Conservation (phyloP, 2,113 vertebrate genomes). For the Tragulus kanchil region DNA sequence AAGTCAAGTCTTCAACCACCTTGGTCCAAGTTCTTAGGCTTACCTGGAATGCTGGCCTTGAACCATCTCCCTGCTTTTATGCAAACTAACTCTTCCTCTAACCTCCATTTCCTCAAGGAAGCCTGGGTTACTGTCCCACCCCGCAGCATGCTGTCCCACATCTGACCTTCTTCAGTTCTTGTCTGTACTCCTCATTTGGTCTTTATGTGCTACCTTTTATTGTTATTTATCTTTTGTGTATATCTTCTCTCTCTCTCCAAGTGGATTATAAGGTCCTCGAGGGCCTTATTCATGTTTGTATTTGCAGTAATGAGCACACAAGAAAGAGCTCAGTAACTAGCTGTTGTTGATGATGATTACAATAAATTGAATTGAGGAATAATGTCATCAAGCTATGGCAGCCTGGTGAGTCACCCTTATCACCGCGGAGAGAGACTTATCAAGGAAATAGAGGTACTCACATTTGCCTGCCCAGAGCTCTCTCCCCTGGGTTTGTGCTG, state of each 20-base stretch:
- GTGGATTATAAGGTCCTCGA: constrained; percentile 60
- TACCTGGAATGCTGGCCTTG: neutral
- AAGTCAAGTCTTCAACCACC: neutral
- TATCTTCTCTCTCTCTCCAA: constrained; percentile 59
- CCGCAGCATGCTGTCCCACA: neutral
- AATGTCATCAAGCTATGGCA: constrained; percentile 63
- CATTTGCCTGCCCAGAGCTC: constrained; percentile 29
- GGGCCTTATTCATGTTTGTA: constrained; percentile 53
- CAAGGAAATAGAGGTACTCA: constrained; percentile 51
- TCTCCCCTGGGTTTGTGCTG: constrained; percentile 19
- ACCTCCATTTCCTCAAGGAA: neutral
- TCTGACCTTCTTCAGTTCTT: constrained; percentile 56
- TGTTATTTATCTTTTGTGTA: constrained; percentile 53
- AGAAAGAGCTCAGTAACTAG: constrained; percentile 53
- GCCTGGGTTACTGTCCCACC: neutral
- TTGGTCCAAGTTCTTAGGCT: neutral
- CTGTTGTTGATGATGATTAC: constrained; percentile 72
- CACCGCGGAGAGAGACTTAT: constrained; percentile 43
- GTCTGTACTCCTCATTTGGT: constrained; percentile 45
- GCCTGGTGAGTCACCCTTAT: constrained; percentile 67
- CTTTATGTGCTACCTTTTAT: constrained; percentile 63
- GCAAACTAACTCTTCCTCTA: neutral
- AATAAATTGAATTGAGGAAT: constrained; percentile 70
- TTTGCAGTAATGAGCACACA: constrained; percentile 68
- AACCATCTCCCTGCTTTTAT: neutral